phyloP scores from a whole-genome alignment of 2,113 vertebrate genomes.

The Pelecanus crispus region DNA sequence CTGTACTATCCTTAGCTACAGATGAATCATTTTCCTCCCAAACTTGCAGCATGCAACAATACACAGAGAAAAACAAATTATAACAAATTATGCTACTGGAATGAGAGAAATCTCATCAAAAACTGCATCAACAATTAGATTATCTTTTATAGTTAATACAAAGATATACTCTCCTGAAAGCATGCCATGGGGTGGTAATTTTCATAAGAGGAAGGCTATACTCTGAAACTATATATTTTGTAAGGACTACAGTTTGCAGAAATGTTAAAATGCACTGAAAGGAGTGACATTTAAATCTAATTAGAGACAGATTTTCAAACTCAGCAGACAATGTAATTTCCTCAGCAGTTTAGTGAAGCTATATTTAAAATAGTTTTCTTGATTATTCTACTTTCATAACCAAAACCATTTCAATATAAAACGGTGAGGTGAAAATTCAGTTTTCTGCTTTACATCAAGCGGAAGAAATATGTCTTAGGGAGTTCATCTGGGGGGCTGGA shows the following conservation, averaged over 20 bases:
- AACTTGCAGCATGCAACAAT: background rate
- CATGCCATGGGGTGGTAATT: background rate
- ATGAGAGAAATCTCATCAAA: background rate
- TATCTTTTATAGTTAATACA: background rate
- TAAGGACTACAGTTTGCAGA: background rate
- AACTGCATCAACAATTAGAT: background rate
- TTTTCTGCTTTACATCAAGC: conserved; percentile 22
- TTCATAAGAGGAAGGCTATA: background rate
- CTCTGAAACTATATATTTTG: background rate
- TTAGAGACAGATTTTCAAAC: conserved; percentile 1
- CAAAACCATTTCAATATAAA: conserved; percentile 4
- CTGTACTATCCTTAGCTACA: background rate
- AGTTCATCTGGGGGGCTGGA: background rate
- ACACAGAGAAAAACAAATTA: background rate
- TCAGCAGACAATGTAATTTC: conserved; percentile 37
- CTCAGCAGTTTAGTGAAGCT: background rate
- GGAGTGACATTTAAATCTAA: background rate
- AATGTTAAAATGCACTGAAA: background rate
- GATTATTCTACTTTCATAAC: conserved; percentile 13
- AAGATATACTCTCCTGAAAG: background rate
- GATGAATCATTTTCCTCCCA: background rate
- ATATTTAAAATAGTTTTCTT: conserved; percentile 9
- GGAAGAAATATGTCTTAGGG: background rate
- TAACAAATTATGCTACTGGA: background rate
- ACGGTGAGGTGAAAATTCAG: conserved; percentile 6